phyloP scores from a whole-genome alignment of 2,888 invertebrate genomes.

The Mesorhabditis sp. region DNA sequence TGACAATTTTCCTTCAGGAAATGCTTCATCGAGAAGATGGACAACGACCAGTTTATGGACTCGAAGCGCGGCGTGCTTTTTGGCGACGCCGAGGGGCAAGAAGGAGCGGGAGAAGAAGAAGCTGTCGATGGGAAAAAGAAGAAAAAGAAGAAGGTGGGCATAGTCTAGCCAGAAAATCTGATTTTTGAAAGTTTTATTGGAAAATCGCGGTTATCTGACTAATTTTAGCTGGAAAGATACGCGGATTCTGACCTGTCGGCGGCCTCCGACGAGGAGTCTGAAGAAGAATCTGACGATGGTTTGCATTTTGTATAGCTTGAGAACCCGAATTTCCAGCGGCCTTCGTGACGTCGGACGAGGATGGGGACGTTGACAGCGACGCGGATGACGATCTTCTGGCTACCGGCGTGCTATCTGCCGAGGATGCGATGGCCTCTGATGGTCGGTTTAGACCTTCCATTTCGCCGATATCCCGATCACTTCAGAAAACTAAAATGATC shows the following conservation, averaged over 20 bases:
- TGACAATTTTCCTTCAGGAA: neutral
- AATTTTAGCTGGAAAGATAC: neutral
- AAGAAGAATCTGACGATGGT: constrained; percentile 14
- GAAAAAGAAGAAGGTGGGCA: neutral
- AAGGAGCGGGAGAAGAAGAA: constrained; percentile 10
- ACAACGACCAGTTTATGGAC: constrained; percentile 20
- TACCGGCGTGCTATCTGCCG: neutral
- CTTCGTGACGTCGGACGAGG: constrained; percentile 10
- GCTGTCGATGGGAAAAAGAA: neutral
- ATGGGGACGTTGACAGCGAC: constrained; percentile 4
- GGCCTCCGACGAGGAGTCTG: constrained; percentile 59
- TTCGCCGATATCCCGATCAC: too few species aligned
- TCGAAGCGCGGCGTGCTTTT: constrained; percentile 11
- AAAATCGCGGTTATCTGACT: neutral
- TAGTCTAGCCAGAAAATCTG: too few species aligned
- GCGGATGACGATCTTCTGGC: neutral
- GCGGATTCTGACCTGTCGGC: neutral
- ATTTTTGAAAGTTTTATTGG: neutral
- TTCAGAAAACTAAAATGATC: too few species aligned
- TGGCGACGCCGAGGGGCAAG: constrained; percentile 7
- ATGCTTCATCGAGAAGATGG: constrained; percentile 13
- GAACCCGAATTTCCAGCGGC: neutral
- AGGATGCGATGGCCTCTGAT: neutral
- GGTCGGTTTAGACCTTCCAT: too few species aligned
- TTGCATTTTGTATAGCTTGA: constrained; percentile 12